phyloP scores from a whole-genome alignment of 2,888 invertebrate species.

The Sinopyrophorus schimmeli region DNA sequence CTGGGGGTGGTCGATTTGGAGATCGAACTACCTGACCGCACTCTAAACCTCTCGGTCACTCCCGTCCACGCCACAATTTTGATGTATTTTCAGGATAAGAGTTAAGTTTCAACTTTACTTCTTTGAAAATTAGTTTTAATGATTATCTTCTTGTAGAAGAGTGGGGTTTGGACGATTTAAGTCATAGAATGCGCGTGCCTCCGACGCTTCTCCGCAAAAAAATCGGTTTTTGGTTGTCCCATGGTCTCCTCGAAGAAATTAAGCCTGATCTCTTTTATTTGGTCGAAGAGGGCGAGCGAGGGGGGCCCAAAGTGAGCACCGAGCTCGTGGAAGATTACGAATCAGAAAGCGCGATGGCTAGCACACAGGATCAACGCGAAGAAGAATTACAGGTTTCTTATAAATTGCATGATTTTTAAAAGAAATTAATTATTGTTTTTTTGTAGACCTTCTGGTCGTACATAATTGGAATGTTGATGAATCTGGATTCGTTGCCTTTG shows the following conservation, averaged over 20 bases:
- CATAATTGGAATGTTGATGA: conserved; percentile 95
- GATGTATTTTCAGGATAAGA: conserved; percentile 88
- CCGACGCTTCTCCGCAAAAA: conserved; percentile 81
- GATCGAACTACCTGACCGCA: conserved; percentile 80
- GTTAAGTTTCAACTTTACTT: conserved; percentile 55
- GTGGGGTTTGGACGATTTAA: conserved; percentile 87
- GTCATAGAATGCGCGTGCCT: conserved; percentile 84
- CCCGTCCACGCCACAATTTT: conserved; percentile 94
- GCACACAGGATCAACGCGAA: conserved; percentile 90
- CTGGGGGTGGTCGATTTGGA: conserved; percentile 89
- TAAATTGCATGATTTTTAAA: not conserved
- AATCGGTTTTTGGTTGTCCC: conserved; percentile 93
- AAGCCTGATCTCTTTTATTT: conserved; percentile 73
- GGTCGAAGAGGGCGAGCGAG: conserved; percentile 67
- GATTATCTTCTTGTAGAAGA: conserved; percentile 59
- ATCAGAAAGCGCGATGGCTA: conserved; percentile 91
- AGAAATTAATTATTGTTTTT: conserved; percentile 31
- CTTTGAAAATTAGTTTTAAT: too few species aligned
- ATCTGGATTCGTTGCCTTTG: conserved; percentile 86
- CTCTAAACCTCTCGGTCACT: conserved; percentile 78
- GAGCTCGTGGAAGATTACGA: conserved; percentile 87
- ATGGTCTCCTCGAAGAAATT: conserved; percentile 81
- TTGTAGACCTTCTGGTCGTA: conserved; percentile 89
- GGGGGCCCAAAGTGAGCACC: conserved; percentile 59
- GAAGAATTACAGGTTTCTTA: conserved; percentile 81